Percentiles rank a stretch among this genome's conserved stretches.
These are phyloP conservation scores for Drosophila kambysellisi DNA, from an alignment of 2,888 invertebrate genomes.

Conservation along the genomic window DNA sequence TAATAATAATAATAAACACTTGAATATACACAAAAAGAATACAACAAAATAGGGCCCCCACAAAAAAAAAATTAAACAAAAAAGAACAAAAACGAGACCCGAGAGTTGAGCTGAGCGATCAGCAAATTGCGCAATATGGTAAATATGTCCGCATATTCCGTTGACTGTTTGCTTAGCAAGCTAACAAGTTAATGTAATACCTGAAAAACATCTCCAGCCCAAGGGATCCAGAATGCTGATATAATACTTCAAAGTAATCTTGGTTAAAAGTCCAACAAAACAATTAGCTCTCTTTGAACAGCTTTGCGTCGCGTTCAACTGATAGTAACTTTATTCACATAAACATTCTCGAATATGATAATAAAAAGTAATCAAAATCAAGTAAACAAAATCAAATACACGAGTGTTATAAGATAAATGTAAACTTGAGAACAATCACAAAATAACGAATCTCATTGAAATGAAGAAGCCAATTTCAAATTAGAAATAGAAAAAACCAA, in stretches of 20 bases:
- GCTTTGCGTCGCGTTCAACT: neutral
- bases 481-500: neutral
- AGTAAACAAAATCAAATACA: neutral
- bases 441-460: neutral
- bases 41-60: constrained; percentile 7
- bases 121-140: constrained; percentile 79
- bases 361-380: neutral
- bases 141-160: constrained; percentile 56
- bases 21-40: constrained; percentile 42
- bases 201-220: neutral
- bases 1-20: constrained; percentile 42
- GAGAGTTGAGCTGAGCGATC: constrained; percentile 34
- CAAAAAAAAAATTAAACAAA: neutral
- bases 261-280: neutral
- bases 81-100: neutral
- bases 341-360: neutral
- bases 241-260: neutral
- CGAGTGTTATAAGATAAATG: neutral
- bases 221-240: neutral
- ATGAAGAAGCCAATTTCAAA: neutral
- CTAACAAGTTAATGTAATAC: constrained; percentile 49
- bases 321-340: neutral
- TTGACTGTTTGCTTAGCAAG: constrained; percentile 39
- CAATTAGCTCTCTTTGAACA: neutral
- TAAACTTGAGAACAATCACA: neutral